Base-by-base conservation (phyloP, 2,113 vertebrate species). In the Ictalurus punctatus region DNA sequence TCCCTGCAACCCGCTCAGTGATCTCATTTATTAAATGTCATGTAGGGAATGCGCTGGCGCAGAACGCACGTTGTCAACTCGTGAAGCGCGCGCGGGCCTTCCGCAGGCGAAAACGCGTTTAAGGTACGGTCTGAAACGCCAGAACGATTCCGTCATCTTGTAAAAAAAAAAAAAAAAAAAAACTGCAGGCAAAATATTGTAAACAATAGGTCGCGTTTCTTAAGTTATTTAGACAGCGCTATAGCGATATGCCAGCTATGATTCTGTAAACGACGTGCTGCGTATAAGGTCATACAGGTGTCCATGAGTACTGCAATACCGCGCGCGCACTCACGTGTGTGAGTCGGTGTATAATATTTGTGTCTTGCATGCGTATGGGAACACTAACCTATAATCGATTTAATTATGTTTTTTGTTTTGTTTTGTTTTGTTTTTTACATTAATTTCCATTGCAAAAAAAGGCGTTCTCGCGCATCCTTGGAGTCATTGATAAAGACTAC, bases 1-100 rank as follows among this genome's bases (percentile, higher is more conserved):
- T 83, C 65, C 81, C 83, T 84, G 88, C 91, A 91, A 92, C 90
- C 89, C 79, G 92, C 91, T 90, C 88, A 90, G 88, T 93, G 92
- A 91, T 94, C 91, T 94, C 86, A 92, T 91, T 92, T 92, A 92
- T 88, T 88, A 94, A 95, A 95, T 94, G 94, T 91, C 94, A 94
- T 54, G n/a, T 84, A 86, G 14, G 82, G 73, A 92, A 81, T 92
- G 93, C 92, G 90, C 93, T 94, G 91, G 89, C 91, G 91, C 94
- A 83, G 81, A 91, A 85, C 91, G 89, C 89, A 87, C 83, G 87
- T 79, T 87, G 79, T 90, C 86, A 89, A 40, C 86, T 34, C 82
- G 82, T 61, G n/a, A n/a, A 86, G 59, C 56, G 48, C 56, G 48
- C 59, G 85, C 90, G 84, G 87, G 91, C 88, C 89, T 80, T 90